Evolutionary conservation across 2,113 vertebrate species (phyloP).

Genomic region (Oophaga pumilio): DNA sequence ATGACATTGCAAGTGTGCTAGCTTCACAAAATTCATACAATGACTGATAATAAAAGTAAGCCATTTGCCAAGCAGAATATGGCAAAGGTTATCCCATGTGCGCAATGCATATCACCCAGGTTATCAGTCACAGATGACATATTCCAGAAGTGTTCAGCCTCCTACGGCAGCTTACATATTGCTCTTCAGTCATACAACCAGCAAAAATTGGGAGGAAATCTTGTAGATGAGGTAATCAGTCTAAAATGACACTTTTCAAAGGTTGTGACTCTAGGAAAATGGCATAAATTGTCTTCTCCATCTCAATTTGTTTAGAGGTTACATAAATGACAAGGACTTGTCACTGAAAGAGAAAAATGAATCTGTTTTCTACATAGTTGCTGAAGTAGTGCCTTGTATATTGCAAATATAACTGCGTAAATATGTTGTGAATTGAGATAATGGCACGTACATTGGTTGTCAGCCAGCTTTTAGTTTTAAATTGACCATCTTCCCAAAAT

Average conservation of each 20-base stretch:
- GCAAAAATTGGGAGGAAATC: conserved; percentile 19
- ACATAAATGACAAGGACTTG: conserved; percentile 15
- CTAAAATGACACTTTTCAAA: conserved; percentile 50
- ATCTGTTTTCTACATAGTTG: neutral
- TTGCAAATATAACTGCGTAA: neutral
- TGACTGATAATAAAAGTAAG: conserved; percentile 44
- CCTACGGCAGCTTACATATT: conserved; percentile 39
- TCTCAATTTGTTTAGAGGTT: conserved; percentile 35
- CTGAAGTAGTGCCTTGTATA: neutral
- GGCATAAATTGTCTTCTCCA: conserved; percentile 9
- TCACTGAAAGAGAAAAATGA: conserved; percentile 6
- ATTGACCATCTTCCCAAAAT: too few relatives aligned
- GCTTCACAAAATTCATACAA: conserved; percentile 25
- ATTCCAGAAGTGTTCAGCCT: conserved; percentile 45
- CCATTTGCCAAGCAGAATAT: conserved; percentile 50
- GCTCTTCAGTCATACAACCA: conserved; percentile 21
- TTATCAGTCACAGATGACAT: conserved; percentile 55
- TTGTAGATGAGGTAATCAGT: conserved; percentile 49
- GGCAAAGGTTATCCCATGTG: conserved; percentile 45
- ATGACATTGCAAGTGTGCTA: conserved; percentile 14
- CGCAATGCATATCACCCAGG: conserved; percentile 37
- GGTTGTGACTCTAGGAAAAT: conserved; percentile 39
- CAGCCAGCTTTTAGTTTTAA: neutral
- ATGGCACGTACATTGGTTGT: neutral
- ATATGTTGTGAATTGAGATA: neutral